Base-by-base conservation (phyloP, 2,888 invertebrate species). In the Clusia tigrina region DNA sequence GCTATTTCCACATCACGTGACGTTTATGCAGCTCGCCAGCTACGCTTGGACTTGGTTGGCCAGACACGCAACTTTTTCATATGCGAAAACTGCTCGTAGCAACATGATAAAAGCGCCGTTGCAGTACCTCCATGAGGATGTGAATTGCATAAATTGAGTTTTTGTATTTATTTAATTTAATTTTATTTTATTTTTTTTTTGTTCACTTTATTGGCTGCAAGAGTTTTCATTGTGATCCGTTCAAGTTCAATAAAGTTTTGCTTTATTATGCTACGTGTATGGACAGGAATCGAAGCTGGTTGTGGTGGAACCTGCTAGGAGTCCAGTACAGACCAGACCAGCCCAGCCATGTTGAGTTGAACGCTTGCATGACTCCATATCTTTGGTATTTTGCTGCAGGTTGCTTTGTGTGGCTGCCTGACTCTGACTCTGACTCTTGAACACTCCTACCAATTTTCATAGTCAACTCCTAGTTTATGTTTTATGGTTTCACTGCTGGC, bases 91-190 rank as follows among this genome's bases (percentile, higher is more conserved):
- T 52, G 26, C 22, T 9, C n/a, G n/a, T 17, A 58, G 37, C 51
- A 58, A 58, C 6, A 38, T 18, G 12, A 22, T 38, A 37, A 18
- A 48, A 46, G 25, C 58, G 20, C 51, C 58, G 26, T 26, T 32
- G 32, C 6, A 32, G 32, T 32, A 9, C 12, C 32, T 9, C 24
- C 32, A 6, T 24, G 48, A 17, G 48, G 51, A 18, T 18, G 48
- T 17, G 12, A 2, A 12, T 58, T 58, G 58, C 58, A 51, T 58
- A 58, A 58, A 48, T 48, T 58, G 58, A 48, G 26, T 26, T 48
- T 51, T 51, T 58, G n/a, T 51, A 18, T 46, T 23, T 10, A 32
- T 32, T 32, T 32, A 9, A 32, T 32, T 32, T 32, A 9, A 32
- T 32, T 32, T 32, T n/a, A n/a, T n/a, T n/a, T n/a, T n/a, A n/a